These are phyloP conservation scores for Pampusana beccarii DNA, from an alignment of 2,113 vertebrate genomes.

Conservation along the genomic window DNA sequence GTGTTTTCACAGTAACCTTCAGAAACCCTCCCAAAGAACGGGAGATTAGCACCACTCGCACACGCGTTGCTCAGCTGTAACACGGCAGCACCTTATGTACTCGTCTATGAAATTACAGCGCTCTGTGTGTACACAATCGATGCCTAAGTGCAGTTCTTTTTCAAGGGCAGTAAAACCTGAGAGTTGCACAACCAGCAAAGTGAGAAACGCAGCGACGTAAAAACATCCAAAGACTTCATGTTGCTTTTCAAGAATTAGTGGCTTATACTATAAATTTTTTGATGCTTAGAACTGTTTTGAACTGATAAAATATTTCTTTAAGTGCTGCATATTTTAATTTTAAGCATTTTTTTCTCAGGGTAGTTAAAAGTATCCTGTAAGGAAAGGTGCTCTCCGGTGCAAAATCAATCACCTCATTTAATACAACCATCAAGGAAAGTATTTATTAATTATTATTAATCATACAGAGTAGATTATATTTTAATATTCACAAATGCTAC, in stretches of 20 bases:
- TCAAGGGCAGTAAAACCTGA: conserved; percentile 31
- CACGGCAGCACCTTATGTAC: conserved; percentile 24
- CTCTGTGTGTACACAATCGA: conserved; percentile 20
- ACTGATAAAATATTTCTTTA: conserved; percentile 48
- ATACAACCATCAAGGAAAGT: background rate
- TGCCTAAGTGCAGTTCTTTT: background rate
- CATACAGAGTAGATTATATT: background rate
- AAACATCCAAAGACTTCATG: conserved; percentile 19
- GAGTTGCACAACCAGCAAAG: background rate
- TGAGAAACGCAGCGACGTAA: background rate
- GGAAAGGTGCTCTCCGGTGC: background rate
- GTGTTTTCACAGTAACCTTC: conserved; percentile 30
- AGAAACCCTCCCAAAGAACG: conserved; percentile 35
- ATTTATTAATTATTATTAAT: conserved; percentile 39
- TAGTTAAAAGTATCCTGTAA: background rate
- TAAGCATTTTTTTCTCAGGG: conserved; percentile 14
- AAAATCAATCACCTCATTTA: conserved; percentile 41
- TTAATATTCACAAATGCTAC: conserved; percentile 24
- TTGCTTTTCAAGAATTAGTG: conserved; percentile 27
- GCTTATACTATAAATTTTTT: conserved; percentile 39
- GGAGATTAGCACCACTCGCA: background rate
- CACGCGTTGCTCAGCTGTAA: background rate
- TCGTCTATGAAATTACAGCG: background rate
- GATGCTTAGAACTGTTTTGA: conserved; percentile 27
- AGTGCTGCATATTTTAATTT: background rate